Conservation (phyloP, 2,888 invertebrate genomes). For the Pheosia tremula region DNA sequence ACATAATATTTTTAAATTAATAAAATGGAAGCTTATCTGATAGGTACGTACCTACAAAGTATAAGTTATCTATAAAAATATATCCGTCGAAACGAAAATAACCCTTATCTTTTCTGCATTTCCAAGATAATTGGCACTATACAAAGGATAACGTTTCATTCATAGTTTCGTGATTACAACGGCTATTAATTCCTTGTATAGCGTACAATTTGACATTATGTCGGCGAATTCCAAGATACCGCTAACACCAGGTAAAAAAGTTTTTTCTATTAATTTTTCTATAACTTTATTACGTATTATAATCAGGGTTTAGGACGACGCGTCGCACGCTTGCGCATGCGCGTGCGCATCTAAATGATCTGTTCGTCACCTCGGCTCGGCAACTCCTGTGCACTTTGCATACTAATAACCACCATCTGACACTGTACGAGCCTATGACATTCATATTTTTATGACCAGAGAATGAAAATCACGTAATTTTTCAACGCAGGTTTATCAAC, state of each 20-base stretch:
- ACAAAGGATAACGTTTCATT: constrained; percentile 27
- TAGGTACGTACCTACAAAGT: neutral
- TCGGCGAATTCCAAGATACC: constrained; percentile 16
- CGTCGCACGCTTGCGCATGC: constrained; percentile 55
- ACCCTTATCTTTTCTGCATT: constrained; percentile 23
- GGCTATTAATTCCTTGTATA: constrained; percentile 3
- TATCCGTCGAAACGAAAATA: neutral
- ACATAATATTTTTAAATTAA: neutral
- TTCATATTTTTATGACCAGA: constrained; percentile 45
- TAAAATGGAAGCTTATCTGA: neutral
- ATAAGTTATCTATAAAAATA: neutral
- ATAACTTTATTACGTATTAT: constrained; percentile 53
- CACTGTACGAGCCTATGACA: constrained; percentile 45
- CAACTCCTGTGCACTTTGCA: constrained; percentile 64
- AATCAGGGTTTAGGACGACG: constrained; percentile 43
- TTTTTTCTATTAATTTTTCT: constrained; percentile 58
- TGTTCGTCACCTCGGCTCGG: constrained; percentile 73
- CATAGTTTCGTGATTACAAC: constrained; percentile 21
- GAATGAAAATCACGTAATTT: constrained; percentile 39
- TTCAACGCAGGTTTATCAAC: constrained; percentile 44
- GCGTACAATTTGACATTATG: constrained; percentile 11
- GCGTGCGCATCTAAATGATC: constrained; percentile 69
- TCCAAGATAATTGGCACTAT: constrained; percentile 11
- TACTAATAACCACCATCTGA: constrained; percentile 59
- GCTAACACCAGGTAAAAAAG: constrained; percentile 40